Evolutionary conservation across 2,888 invertebrate species (phyloP).

Genomic region (Leptarthrus brevirostris): DNA sequence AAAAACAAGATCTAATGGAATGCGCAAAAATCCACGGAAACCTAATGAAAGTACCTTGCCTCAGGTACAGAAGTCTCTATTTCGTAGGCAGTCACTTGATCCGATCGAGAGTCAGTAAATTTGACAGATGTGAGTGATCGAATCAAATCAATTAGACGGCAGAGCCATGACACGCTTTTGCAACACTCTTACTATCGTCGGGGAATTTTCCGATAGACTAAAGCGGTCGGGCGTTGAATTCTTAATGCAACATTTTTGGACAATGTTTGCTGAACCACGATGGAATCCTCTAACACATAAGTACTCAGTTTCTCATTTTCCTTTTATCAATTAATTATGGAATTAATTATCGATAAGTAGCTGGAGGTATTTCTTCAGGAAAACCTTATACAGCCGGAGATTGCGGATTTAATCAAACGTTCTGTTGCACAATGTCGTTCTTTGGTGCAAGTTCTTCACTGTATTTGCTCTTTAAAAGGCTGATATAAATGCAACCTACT

Average conservation of each 20-base stretch:
- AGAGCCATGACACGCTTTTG: conserved; percentile 25
- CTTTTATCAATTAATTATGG: conserved; percentile 26
- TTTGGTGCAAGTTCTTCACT: background rate
- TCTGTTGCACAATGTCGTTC: background rate
- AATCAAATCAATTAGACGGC: conserved; percentile 7
- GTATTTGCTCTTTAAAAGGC: background rate
- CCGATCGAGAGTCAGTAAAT: background rate
- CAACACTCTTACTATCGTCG: conserved; percentile 7
- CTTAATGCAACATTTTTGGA: conserved; percentile 10
- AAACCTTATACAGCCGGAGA: background rate
- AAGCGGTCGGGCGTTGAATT: background rate
- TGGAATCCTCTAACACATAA: background rate
- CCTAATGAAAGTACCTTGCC: background rate
- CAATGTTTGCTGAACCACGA: background rate
- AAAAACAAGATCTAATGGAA: background rate
- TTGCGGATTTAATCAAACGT: background rate
- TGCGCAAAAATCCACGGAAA: background rate
- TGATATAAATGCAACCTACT: background rate
- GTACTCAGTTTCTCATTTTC: background rate
- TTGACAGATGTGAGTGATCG: background rate
- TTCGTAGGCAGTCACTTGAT: background rate
- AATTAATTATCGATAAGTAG: conserved; percentile 5
- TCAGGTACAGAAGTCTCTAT: background rate
- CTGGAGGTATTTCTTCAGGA: background rate
- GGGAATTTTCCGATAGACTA: conserved; percentile 2